These are phyloP conservation scores for Myotis pilosus DNA, from an alignment of 2,797 vertebrate species.

Conservation along the genomic window DNA sequence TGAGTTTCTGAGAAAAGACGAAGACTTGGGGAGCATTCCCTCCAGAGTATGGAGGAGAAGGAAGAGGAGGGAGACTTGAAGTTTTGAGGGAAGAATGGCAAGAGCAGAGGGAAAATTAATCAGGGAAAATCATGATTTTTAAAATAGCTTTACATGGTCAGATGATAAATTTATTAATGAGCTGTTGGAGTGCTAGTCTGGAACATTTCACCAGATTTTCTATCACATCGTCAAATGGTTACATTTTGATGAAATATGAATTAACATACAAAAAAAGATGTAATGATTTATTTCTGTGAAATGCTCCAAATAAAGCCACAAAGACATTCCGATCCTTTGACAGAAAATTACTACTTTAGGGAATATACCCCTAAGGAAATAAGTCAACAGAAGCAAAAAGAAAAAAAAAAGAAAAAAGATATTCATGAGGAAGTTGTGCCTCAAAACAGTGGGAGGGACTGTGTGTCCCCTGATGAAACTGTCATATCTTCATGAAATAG, in stretches of 20 bases:
- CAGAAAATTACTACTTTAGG: slow-evolving; percentile 42
- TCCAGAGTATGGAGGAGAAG: background rate
- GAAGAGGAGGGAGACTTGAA: background rate
- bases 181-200: background rate
- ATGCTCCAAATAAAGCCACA: slow-evolving; percentile 1
- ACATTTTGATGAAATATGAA: background rate
- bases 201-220: background rate
- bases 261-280: background rate
- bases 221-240: background rate
- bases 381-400: background rate
- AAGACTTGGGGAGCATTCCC: background rate
- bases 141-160: background rate
- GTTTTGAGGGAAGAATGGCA: no score
- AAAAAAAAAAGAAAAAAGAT: background rate
- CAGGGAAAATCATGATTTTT: background rate
- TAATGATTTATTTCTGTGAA: slow-evolving; percentile 15
- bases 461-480: background rate
- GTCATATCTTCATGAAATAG: background rate
- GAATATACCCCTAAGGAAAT: background rate
- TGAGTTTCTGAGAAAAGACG: slow-evolving; percentile 14
- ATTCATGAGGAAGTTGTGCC: background rate
- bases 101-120: background rate
- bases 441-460: background rate
- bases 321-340: slow-evolving; percentile 24
- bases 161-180: background rate